Conservation (phyloP, 2,888 invertebrate species). For the Drosophila anomelani region DNA sequence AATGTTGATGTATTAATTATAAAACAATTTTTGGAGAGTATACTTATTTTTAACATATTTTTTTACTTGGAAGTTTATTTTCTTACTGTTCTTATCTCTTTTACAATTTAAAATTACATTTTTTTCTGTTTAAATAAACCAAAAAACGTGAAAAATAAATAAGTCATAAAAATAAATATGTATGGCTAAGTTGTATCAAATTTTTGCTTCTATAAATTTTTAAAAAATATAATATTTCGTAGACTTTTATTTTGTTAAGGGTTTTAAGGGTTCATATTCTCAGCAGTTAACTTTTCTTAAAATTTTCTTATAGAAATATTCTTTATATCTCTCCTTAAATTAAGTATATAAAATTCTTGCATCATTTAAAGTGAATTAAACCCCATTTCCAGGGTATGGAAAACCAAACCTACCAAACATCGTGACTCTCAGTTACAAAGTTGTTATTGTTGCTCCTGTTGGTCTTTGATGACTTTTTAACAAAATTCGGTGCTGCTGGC, state of each 20-base stretch:
- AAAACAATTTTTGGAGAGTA: too few species aligned
- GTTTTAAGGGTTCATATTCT: too few species aligned
- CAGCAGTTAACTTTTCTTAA: neutral
- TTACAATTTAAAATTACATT: too few species aligned
- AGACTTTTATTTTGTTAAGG: too few species aligned
- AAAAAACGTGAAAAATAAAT: neutral
- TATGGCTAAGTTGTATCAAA: neutral
- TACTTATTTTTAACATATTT: too few species aligned
- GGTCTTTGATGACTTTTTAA: constrained; percentile 79
- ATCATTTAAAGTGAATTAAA: neutral
- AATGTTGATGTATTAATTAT: too few species aligned
- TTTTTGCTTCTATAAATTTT: neutral
- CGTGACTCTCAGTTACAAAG: constrained; percentile 59
- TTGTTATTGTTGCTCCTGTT: constrained; percentile 45
- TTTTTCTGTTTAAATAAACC: too few species aligned
- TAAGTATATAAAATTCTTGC: neutral
- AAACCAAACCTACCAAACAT: constrained; percentile 61
- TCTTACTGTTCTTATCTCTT: too few species aligned
- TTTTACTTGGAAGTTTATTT: too few species aligned
- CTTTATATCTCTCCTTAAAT: neutral
- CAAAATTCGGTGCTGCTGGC: constrained; percentile 60
- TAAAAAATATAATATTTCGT: too few species aligned
- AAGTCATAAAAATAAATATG: neutral
- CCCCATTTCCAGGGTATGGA: constrained; percentile 19
- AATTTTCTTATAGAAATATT: neutral